Conservation (phyloP, 2,888 invertebrate species). For the Tanypteryx hageni region DNA sequence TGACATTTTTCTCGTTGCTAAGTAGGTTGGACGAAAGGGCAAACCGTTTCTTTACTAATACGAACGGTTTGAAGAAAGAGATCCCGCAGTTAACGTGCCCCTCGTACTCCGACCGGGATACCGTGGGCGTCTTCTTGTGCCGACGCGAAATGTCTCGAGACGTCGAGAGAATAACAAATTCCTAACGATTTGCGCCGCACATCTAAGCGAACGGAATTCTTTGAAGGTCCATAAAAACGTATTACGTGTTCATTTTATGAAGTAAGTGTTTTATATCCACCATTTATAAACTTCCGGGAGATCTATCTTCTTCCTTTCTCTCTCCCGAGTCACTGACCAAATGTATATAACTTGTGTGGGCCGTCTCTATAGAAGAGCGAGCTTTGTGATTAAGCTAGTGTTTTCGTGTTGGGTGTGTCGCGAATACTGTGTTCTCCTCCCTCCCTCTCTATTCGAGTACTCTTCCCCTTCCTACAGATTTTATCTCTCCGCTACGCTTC, state of each 20-base stretch:
- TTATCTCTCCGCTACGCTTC: not conserved
- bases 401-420: not conserved
- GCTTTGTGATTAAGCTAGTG: slow-evolving; percentile 7
- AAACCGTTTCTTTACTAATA: not conserved
- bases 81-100: not conserved
- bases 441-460: not conserved
- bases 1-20: not conserved
- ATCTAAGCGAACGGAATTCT: not conserved
- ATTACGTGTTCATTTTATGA: slow-evolving; percentile 8
- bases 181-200: not conserved
- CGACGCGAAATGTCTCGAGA: not conserved
- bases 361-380: not conserved
- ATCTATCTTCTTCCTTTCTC: not conserved
- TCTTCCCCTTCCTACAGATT: not conserved
- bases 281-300: slow-evolving; percentile 16
- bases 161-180: not conserved
- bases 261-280: not conserved
- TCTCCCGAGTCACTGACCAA: no score
- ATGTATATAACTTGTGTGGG: no score
- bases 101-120: not conserved
- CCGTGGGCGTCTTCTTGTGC: not conserved
- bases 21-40: slow-evolving; percentile 4
- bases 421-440: not conserved
- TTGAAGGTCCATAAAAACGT: slow-evolving; percentile 22
- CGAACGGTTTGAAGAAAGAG: not conserved